phyloP scores from a whole-genome alignment of 35 echinoderm and acorn worm species.

The Lytechinus pictus region DNA sequence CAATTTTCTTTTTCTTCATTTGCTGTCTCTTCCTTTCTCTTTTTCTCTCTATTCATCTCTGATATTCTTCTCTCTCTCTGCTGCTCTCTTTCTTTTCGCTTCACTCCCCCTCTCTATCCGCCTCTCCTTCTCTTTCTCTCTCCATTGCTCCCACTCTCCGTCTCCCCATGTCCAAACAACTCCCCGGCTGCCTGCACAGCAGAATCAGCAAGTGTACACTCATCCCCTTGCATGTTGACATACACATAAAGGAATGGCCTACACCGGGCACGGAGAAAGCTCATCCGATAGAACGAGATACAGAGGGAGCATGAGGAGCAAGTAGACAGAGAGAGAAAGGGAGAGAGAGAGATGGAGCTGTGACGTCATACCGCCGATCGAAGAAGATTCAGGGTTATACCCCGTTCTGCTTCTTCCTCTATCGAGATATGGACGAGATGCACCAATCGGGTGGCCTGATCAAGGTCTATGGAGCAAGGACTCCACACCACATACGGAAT shows the following conservation, averaged over 20 bases:
- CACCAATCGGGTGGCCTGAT: slow-evolving; percentile 7
- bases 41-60: too few relatives aligned
- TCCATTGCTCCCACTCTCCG: background rate
- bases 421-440: background rate
- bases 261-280: background rate
- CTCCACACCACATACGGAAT: too few relatives aligned
- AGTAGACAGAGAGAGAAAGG: background rate
- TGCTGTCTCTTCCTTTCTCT: too few relatives aligned
- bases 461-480: background rate
- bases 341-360: background rate
- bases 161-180: background rate
- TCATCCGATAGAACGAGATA: background rate
- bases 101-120: too few relatives aligned
- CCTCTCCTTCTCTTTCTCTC: background rate
- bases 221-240: slow-evolving; percentile 4
- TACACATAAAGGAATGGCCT: background rate
- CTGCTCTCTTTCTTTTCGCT: too few relatives aligned
- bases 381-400: slow-evolving; percentile 26
- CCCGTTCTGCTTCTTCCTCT: background rate
- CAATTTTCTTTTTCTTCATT: background rate
- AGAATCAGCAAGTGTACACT: background rate
- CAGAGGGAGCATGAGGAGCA: background rate
- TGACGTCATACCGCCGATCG: slow-evolving; percentile 36
- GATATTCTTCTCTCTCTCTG: too few relatives aligned
- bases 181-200: background rate